phyloP scores from a whole-genome alignment of 2,888 invertebrate species.

The Amphimallon solstitiale region DNA sequence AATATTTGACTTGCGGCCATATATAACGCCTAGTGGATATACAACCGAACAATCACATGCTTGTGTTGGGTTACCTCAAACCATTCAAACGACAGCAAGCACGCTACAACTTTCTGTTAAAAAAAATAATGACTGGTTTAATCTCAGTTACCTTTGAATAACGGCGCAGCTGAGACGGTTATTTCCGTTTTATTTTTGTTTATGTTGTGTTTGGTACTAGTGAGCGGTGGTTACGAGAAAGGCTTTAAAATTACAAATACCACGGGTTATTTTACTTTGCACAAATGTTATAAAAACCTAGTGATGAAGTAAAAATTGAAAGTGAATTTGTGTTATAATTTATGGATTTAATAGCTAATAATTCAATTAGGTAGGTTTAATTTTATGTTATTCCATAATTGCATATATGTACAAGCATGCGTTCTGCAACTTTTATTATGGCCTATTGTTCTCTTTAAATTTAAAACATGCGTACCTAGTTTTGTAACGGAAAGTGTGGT shows the following conservation, averaged over 20 bases:
- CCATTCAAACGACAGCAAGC: background rate
- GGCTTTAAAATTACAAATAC: background rate
- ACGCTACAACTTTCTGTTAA: conserved; percentile 40
- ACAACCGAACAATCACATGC: conserved; percentile 32
- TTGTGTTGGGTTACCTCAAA: conserved; percentile 23
- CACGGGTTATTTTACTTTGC: background rate
- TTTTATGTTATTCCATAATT: too few relatives aligned
- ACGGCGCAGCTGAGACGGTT: conserved; percentile 41
- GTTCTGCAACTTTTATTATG: too few relatives aligned
- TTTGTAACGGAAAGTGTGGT: too few relatives aligned
- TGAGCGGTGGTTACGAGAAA: conserved; percentile 10
- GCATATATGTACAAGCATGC: too few relatives aligned
- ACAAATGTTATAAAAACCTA: too few relatives aligned
- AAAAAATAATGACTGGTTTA: conserved; percentile 41
- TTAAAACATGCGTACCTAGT: too few relatives aligned
- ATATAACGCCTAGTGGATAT: conserved; percentile 23
- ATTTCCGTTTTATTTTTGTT: conserved; percentile 37
- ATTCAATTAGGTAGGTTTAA: too few relatives aligned
- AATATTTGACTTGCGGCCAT: background rate
- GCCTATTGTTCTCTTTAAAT: too few relatives aligned
- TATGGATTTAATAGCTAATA: too few relatives aligned
- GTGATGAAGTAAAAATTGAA: too few relatives aligned
- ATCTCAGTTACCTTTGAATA: conserved; percentile 44
- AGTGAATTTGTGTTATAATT: too few relatives aligned
- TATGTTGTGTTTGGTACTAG: conserved; percentile 20